Base-by-base conservation (phyloP, 2,888 invertebrate genomes). In the Pristionchus entomophagus region DNA sequence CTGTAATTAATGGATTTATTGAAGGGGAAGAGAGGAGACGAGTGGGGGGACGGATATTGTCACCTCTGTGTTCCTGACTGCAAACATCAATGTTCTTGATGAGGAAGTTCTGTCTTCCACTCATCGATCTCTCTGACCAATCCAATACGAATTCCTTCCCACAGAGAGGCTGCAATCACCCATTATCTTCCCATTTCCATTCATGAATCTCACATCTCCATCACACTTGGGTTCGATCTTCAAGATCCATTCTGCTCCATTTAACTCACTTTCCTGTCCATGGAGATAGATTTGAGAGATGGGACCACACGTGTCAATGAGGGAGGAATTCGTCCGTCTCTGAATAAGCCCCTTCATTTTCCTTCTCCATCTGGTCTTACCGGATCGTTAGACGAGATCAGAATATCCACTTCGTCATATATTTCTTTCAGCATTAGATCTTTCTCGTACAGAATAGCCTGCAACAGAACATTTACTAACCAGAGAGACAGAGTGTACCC, bases 231-330 rank as follows among this genome's bases (percentile, higher is more conserved):
- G 62, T 35, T 17, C 3, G 32, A 65, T 65, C 62, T 65, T 65
- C 62, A 65, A 32, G 17, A 32, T 35, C 62, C 62, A 65, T 35
- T 65, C 62, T 32, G 62, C 62, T 65, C 62, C 62, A 65, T 65
- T 29, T 2, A 35, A 35, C 32, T 65, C 62, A 35, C 19, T 35
- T 35, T 65, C 62, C 32, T 65, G 32, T 17, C 35, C 62, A 35
- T 65, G 62, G 29, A 65, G 32, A 35, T 65, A 65, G 17, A 65
- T 32, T 14, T 29, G 32, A 35, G 62, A 65, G 62, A 65, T 29
- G 35, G 62, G 35, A 35, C 35, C 35, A 19, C 62, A 65, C 4
- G n/a, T n/a, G 22, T 59, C 59, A 29, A 10, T 12, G 59, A 59
- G 29, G 29, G 59, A 59, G 29, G 59, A 29, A 29, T 59, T 26